phyloP scores from a whole-genome alignment of 2,113 vertebrate species.

The Vanacampus margaritifer region DNA sequence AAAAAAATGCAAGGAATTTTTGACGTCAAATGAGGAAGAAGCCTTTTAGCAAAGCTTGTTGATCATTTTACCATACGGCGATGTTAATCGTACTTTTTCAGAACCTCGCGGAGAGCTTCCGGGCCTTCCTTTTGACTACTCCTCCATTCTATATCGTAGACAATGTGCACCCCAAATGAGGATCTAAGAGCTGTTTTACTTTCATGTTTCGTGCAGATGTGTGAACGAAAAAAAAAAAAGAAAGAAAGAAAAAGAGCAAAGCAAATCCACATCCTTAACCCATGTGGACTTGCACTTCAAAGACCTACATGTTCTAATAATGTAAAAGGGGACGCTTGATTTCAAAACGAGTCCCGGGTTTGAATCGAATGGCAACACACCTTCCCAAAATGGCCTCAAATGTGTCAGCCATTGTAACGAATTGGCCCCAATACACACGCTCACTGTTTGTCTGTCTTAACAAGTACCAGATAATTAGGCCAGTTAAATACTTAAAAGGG shows the following conservation, averaged over 20 bases:
- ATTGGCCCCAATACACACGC: constrained; percentile 29
- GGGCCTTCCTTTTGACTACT: neutral
- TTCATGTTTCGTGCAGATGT: constrained; percentile 64
- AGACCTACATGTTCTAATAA: constrained; percentile 25
- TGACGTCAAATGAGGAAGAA: constrained; percentile 4
- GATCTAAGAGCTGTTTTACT: constrained; percentile 49
- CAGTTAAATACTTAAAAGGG: constrained; percentile 16
- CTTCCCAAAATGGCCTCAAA: constrained; percentile 18
- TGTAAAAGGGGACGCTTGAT: neutral
- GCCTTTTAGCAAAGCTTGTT: neutral
- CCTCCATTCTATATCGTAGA: constrained; percentile 11
- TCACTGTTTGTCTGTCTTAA: constrained; percentile 18
- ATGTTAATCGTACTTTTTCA: constrained; percentile 2
- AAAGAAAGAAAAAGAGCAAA: constrained; percentile 32
- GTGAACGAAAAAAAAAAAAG: constrained; percentile 28
- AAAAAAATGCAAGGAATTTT: constrained; percentile 45
- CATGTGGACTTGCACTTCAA: constrained; percentile 65
- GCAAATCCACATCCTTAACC: constrained; percentile 65
- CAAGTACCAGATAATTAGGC: constrained; percentile 8
- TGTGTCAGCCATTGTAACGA: constrained; percentile 28
- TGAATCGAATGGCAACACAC: neutral
- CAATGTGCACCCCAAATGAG: constrained; percentile 51
- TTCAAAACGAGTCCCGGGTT: neutral
- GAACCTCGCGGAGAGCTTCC: neutral
- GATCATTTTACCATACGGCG: constrained; percentile 6